phyloP scores from a whole-genome alignment of 2,113 vertebrate genomes.

The Hiodon alosoides region DNA sequence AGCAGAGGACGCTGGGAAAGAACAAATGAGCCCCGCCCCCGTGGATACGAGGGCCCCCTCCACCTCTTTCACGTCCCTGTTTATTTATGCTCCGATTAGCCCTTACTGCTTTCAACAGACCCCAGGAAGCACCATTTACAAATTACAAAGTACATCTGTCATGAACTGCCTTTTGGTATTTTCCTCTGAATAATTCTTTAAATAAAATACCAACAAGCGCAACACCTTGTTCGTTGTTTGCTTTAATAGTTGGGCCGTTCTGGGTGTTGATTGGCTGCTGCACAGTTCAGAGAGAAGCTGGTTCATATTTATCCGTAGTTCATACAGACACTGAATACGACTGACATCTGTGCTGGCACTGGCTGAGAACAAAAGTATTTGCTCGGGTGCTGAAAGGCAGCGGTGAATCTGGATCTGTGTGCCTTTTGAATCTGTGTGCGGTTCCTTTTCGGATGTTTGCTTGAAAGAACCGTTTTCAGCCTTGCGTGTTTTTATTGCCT shows the following conservation, averaged over 20 bases:
- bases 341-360: background rate
- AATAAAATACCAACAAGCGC: background rate
- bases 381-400: slow-evolving; percentile 12
- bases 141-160: background rate
- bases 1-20: slow-evolving; percentile 88
- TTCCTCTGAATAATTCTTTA: background rate
- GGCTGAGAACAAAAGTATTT: background rate
- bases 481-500: slow-evolving; percentile 34
- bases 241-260: background rate
- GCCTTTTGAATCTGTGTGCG: slow-evolving; percentile 7
- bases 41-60: background rate
- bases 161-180: background rate
- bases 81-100: background rate
- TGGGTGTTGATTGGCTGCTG: slow-evolving; percentile 5
- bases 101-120: background rate
- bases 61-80: background rate
- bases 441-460: slow-evolving; percentile 12
- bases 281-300: background rate
- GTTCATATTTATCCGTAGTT: background rate
- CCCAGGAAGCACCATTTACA: background rate
- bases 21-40: slow-evolving; percentile 70
- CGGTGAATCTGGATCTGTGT: background rate
- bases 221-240: background rate
- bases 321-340: background rate
- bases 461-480: slow-evolving; percentile 18